Evolutionary conservation across 30 jellyfish, hydroid and myxozoan genomes (phyloP).

Genomic region (Aurelia sp.): DNA sequence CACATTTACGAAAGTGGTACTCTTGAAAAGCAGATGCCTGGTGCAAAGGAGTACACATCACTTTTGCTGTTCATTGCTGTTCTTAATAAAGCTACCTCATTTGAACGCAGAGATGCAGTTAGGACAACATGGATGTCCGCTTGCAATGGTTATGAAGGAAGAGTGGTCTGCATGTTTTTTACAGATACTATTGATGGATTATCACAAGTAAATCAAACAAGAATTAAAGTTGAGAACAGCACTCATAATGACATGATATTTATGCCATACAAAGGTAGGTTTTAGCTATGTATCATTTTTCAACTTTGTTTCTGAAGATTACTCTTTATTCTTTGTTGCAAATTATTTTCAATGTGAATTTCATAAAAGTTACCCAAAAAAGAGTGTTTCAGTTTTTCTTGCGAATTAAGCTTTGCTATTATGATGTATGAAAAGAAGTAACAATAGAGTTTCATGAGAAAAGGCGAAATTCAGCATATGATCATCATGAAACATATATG

Average conservation of each 20-base stretch:
- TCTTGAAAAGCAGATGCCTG: not conserved
- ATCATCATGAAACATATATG: too few species aligned
- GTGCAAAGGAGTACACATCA: not conserved
- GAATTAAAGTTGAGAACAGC: slow-evolving; percentile 29
- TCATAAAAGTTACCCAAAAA: too few species aligned
- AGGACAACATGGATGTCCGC: slow-evolving; percentile 85
- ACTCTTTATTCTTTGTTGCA: not conserved
- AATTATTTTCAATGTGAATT: too few species aligned
- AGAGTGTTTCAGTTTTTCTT: too few species aligned
- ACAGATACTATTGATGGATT: slow-evolving; percentile 66
- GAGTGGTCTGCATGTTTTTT: slow-evolving; percentile 74
- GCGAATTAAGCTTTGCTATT: too few species aligned
- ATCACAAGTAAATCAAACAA: slow-evolving; percentile 7
- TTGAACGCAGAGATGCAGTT: slow-evolving; percentile 65
- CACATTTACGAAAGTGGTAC: not conserved
- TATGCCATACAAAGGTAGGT: slow-evolving; percentile 89
- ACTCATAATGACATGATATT: slow-evolving; percentile 61
- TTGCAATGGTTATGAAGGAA: slow-evolving; percentile 23
- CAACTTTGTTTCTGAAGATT: not conserved
- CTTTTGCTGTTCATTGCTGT: slow-evolving; percentile 72
- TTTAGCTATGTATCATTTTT: not conserved
- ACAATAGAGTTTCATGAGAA: too few species aligned
- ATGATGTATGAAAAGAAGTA: too few species aligned
- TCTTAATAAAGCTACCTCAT: slow-evolving; percentile 54
- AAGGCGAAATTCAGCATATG: too few species aligned